Conservation (phyloP, 1,140 invertebrate genomes). For the Drosophila bocqueti region DNA sequence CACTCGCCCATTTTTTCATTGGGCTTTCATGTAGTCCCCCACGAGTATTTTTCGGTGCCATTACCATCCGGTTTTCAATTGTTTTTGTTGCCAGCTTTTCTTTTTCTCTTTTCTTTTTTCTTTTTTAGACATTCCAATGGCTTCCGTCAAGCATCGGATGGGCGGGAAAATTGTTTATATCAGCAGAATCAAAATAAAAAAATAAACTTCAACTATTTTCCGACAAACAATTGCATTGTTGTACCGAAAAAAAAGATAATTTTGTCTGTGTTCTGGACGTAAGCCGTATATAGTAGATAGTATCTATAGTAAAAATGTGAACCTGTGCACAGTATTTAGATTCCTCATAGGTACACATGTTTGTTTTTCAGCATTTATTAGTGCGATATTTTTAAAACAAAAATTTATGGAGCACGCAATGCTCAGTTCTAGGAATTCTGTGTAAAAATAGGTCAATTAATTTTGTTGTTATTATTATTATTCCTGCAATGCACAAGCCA, state of each 20-base stretch:
- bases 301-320: constrained; percentile 9
- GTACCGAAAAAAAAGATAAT: constrained; percentile 7
- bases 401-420: constrained; percentile 41
- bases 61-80: constrained; percentile 70
- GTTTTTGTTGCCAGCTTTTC: constrained; percentile 33
- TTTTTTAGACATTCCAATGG: constrained; percentile 52
- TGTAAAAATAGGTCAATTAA: not conserved
- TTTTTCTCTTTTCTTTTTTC: constrained; percentile 4
- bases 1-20: constrained; percentile 37
- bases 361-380: constrained; percentile 63
- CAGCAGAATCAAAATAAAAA: constrained; percentile 71
- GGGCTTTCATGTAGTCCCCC: constrained; percentile 65
- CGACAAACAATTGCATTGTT: constrained; percentile 74
- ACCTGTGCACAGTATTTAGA: constrained; percentile 1
- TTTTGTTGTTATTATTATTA: not conserved
- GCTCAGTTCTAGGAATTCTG: constrained; percentile 2
- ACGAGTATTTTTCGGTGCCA: constrained; percentile 52
- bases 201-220: constrained; percentile 73
- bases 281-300: not conserved
- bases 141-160: constrained; percentile 63
- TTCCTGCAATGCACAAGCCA: not conserved
- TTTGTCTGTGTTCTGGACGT: constrained; percentile 9
- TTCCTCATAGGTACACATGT: constrained; percentile 19
- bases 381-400: constrained; percentile 50
- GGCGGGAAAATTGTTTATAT: constrained; percentile 72